Percentiles rank a stretch among this genome's conserved stretches.
Conservation (phyloP, 2,888 invertebrate genomes). For the Xestia c-nigrum region DNA sequence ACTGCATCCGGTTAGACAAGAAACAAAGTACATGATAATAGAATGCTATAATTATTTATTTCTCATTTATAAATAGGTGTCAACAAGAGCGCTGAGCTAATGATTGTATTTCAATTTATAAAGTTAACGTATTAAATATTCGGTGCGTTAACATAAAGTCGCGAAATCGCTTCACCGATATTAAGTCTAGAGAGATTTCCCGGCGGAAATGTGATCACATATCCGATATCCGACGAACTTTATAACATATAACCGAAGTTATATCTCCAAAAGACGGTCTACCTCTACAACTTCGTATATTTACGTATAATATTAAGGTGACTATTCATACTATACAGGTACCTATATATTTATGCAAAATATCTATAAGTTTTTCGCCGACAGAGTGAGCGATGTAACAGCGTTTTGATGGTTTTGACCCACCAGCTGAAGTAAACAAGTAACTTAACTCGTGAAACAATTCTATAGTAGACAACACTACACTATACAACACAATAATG, state of each 20-base stretch:
- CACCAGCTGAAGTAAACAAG: background rate
- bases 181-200: constrained; percentile 5
- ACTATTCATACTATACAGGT: background rate
- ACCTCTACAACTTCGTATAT: background rate
- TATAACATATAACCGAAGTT: background rate
- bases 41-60: background rate
- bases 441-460: background rate
- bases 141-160: background rate
- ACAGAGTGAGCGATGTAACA: background rate
- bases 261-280: background rate
- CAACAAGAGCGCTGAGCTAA: background rate
- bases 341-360: background rate
- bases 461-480: background rate
- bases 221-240: constrained; percentile 9
- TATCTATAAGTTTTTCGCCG: background rate
- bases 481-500: background rate
- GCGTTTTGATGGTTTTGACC: background rate
- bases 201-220: constrained; percentile 19
- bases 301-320: background rate
- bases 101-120: background rate
- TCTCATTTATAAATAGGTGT: background rate
- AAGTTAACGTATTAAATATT: background rate
- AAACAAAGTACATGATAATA: background rate
- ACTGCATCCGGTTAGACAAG: background rate
- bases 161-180: background rate